Evolutionary conservation across 1,140 invertebrate genomes (phyloP), one percentile per base, ranked within the genome.

Genomic region (Meloidogyne exigua): DNA sequence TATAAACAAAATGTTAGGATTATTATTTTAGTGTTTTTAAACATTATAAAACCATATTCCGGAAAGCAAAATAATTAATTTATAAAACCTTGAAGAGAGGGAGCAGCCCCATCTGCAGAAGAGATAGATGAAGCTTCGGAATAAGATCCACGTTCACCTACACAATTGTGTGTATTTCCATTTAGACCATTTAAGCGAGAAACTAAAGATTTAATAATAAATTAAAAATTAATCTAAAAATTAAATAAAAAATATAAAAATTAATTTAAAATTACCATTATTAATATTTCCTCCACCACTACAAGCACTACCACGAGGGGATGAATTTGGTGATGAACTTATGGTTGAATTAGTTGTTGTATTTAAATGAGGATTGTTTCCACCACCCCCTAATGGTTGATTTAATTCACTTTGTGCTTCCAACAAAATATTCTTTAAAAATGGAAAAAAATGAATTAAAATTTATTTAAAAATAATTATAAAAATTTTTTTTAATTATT

Each of bases 341-440:
- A 62, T 73, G 13, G 72, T n/a, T 32, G 69, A 36, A 36, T 73
- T 68, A 32, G 15, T 66, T 23, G 26, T 76, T 75, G 26, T 68
- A 63, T 25, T 78, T 26, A 64, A 23, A 44, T 25, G 25, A 57
- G 49, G 1, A 57, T 39, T 39, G 10, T n/a, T n/a, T 5, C 18
- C 18, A n/a, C 49, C 49, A 15, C 73, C 79, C 10, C 68, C 71
- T 75, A 77, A 64, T 71, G 82, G 80, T 25, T 65, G 66, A 44
- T 76, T 79, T n/a, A 72, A 39, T 28, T 80, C 77, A 13, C 82
- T 66, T 62, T 82, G 78, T 23, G 77, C 75, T n/a, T 68, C 66
- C 32, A 68, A 28, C 11, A 77, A n/a, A 62, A 74, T 21, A 44
- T 70, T 63, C 75, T 76, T n/a, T n/a, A n/a, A n/a, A n/a, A n/a